Evolutionary conservation across 2,888 invertebrate species (phyloP), one percentile per base, ranked within the genome.

Genomic region (Mesoligia furuncula): DNA sequence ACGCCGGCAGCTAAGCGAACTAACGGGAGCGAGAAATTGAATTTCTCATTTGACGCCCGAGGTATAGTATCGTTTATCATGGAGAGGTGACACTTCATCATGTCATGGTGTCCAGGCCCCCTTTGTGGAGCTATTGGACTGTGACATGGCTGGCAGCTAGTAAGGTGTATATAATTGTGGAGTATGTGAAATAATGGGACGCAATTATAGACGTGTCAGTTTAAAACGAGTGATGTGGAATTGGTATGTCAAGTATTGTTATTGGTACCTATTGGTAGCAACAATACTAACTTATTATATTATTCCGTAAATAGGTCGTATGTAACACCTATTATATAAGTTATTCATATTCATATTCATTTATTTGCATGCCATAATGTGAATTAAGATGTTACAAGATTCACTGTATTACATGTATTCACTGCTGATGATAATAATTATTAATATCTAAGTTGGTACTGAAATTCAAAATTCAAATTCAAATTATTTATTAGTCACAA

Each of bases 11-110:
- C 79, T 86, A 88, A 86, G 81, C 90, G 88, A 88, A 90, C 87
- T 91, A 93, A 94, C 93, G 93, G 94, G 91, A 94, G 94, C 94
- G 92, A 91, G 94, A 94, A 95, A 96, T 96, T 95, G 94, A 94
- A 95, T 95, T 95, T 94, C 95, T 94, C 93, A 94, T 95, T 95
- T 95, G 93, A 93, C 94, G 93, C 91, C 90, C 90, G 92, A 91
- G 92, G 91, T 92, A 89, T 86, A 57, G 69, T 69, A 90, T 95
- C 96, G 93, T 96, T 93, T 94, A 93, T 96, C 96, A 96, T 93
- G 84, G 90, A 88, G 88, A 91, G 92, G 93, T 94, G 96, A 96
- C 96, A 96, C 94, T 94, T 94, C 95, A 95, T 95, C 95, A 94
- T 93, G 94, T 93, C 93, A 92, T 91, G 92, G 90, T 92, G 93